Evolutionary conservation across 2,797 vertebrate species (phyloP), one percentile per base, ranked within the genome.

Genomic region (Adelosebastes latens): DNA sequence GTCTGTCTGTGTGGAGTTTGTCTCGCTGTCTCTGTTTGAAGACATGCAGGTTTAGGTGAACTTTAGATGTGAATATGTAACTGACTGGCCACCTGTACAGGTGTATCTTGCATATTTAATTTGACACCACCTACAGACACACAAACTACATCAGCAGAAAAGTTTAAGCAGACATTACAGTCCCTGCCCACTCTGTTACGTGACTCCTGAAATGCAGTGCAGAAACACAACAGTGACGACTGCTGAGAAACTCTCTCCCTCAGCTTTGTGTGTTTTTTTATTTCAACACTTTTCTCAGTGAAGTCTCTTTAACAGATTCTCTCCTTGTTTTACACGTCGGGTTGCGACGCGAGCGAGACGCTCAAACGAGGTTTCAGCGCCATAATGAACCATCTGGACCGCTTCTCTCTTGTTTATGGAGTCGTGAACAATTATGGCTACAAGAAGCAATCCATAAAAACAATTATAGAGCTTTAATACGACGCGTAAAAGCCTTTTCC

Each of bases 371-470:
- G 13, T 24, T 64, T 25, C 64, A 1, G 53, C 2, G 2, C 80
- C 61, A 52, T 73, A 73, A 73, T 56, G 80, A 86, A 79, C 9
- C 29, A 32, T 82, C 72, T 82, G 58, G 58, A 34, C 68, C 0
- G 31, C 20, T 69, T 32, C 56, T 34, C 39, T 6, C 34, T 81
- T 20, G 22, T 89, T 91, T 86, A 88, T 75, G 62, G 83, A 62
- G 68, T 77, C 69, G 58, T 77, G 73, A 88, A 85, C 82, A 74
- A 78, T 87, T 90, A 80, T 71, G 77, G 85, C 75, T 79, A 67
- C 77, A 84, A 85, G 83, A 72, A 69, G 82, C 64, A 72, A 75
- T 83, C 88, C 77, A 86, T 87, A 85, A 86, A 87, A 85, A 69
- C 69, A 22, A 74, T 79, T 81, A 80, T 46, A 79, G 72, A 39